phyloP scores from a whole-genome alignment of 2,888 invertebrate species.

The Acrobeloides nanus region DNA sequence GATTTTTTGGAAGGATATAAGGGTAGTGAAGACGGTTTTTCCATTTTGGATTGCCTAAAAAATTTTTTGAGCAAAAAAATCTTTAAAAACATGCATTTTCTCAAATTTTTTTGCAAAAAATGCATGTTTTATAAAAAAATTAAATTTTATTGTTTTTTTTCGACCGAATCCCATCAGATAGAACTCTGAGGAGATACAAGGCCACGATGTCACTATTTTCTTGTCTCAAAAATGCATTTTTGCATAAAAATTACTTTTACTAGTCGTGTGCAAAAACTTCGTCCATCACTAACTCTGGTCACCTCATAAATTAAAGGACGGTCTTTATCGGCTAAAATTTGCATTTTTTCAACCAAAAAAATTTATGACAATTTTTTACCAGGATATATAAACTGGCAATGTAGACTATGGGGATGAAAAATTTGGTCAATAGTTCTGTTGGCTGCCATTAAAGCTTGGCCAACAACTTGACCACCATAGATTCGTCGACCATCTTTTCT shows the following conservation, averaged over 20 bases:
- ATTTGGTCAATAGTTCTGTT: slow-evolving; percentile 53
- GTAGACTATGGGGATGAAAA: slow-evolving; percentile 55
- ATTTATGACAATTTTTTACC: too few relatives aligned
- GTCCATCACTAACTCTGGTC: slow-evolving; percentile 55
- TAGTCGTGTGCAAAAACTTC: slow-evolving; percentile 54
- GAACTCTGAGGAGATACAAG: too few relatives aligned
- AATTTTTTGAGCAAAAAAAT: too few relatives aligned
- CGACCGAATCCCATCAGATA: too few relatives aligned
- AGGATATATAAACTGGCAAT: slow-evolving; percentile 56
- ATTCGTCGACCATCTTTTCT: slow-evolving; percentile 42
- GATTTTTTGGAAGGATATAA: slow-evolving; percentile 42
- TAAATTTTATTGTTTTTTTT: too few relatives aligned
- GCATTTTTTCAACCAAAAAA: too few relatives aligned
- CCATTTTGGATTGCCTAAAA: slow-evolving; percentile 57
- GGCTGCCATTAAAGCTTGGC: slow-evolving; percentile 56
- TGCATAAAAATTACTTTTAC: too few relatives aligned
- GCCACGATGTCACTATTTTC: too few relatives aligned
- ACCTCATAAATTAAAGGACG: slow-evolving; percentile 56
- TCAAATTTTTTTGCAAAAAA: too few relatives aligned
- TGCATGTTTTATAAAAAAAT: too few relatives aligned
- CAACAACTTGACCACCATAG: slow-evolving; percentile 56
- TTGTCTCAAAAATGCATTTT: too few relatives aligned
- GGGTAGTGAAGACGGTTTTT: slow-evolving; percentile 53
- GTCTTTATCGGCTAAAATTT: slow-evolving; percentile 31
- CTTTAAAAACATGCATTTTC: too few relatives aligned